These are phyloP conservation scores for Hippocampus guttulatus DNA, from an alignment of 2,113 vertebrate species.

Conservation along the genomic window DNA sequence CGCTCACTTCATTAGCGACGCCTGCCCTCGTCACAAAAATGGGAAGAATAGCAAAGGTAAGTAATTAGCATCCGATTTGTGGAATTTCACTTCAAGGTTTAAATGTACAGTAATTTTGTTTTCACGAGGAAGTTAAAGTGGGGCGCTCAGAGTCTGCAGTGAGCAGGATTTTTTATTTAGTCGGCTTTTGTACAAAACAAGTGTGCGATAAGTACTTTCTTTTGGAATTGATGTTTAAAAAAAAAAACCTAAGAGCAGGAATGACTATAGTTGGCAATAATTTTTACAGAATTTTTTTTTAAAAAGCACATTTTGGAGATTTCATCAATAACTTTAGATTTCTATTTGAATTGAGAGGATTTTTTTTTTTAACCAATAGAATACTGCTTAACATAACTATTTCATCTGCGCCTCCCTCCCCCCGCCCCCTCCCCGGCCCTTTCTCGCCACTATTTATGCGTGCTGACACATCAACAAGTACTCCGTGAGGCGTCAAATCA, in stretches of 20 bases:
- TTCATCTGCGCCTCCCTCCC: background rate
- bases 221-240: no score
- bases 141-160: no score
- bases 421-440: background rate
- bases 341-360: background rate
- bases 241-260: no score
- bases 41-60: background rate
- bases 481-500: background rate
- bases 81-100: background rate
- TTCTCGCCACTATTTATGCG: background rate
- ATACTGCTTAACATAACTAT: background rate
- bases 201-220: background rate
- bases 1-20: background rate
- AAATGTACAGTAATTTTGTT: no score
- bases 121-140: no score
- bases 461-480: conserved; percentile 2
- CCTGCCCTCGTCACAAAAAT: background rate
- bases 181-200: no score
- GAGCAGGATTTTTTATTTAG: no score
- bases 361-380: background rate
- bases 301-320: no score
- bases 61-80: background rate
- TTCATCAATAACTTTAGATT: no score
- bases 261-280: no score
- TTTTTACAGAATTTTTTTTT: no score